Base-by-base conservation (phyloP, 2,888 invertebrate species). In the Sphecodes monilicornis region DNA sequence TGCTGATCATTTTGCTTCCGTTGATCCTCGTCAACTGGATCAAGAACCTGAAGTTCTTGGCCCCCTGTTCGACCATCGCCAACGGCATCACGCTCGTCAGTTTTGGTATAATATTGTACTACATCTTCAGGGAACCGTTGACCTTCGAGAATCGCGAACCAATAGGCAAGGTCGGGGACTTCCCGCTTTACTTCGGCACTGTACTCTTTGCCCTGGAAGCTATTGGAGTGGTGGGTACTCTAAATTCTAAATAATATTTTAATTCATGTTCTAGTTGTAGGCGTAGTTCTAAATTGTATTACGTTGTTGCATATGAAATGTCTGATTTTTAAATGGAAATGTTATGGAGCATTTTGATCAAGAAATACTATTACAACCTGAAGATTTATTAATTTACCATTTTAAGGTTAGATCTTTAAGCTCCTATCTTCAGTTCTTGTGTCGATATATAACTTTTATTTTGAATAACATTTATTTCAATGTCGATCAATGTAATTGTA, bases 201-300 rank as follows among this genome's bases (percentile, higher is more conserved):
- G 99, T 98, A 0, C 96, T 99, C 73, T 99, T 99, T 94, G 98
- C 99, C 0, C 96, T 99, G 91, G 99, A 99, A 96, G 99, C 99
- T 77, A 99, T 99, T 89, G 98, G 98, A 76, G 97, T 98, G 95
- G 98, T 98, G 94, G 96, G 97, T 73, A 46, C 5, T n/a, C 1
- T 26, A 32, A 64, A 64, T 64, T 32, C 22, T 32, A 18, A 22
- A 32, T 64, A 60, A 60, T 32, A 32, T 3, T 50, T 50, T 8
- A 39, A 39, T 39, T 39, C 50, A n/a, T n/a, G 50, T 50, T 22
- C 22, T 8, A 50, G 0, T 50, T 22, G 22, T 8, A 50, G 22
- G 22, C 0, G 50, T 50, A 50, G 50, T 22, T 50, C 50, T 1
- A 22, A 50, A 50, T 50, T 50, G 22, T 50, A 50, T 22, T 50